A percentile compares a stretch with the other conserved stretches of the same genome.
Evolutionary conservation across 2,113 vertebrate genomes (phyloP).

Genomic region (Balaenoptera acutorostrata): DNA sequence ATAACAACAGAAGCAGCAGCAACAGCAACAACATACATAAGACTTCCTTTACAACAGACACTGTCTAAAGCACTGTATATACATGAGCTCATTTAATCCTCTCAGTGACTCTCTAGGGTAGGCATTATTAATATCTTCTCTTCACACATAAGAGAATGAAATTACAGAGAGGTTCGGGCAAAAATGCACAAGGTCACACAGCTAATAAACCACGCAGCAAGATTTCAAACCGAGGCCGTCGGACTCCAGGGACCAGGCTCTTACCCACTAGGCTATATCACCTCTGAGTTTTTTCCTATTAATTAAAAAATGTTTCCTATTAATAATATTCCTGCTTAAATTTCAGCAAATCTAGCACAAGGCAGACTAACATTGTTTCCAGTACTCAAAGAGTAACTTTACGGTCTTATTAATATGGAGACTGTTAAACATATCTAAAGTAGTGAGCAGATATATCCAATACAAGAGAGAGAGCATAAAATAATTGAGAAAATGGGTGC

Average conservation of each 20-base stretch:
- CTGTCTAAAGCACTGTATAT: neutral
- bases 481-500: neutral
- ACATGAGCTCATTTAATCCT: neutral
- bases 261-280: neutral
- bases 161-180: neutral
- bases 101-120: neutral
- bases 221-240: neutral
- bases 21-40: neutral
- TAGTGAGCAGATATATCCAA: neutral
- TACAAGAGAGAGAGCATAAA: neutral
- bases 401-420: neutral
- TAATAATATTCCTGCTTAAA: neutral
- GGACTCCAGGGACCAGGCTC: neutral
- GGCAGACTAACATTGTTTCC: neutral
- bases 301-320: neutral
- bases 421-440: neutral
- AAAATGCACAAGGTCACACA: neutral
- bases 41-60: neutral
- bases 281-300: neutral
- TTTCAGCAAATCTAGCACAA: neutral
- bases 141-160: slow-evolving; percentile 20
- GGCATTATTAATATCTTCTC: neutral
- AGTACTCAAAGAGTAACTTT: neutral
- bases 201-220: neutral
- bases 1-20: neutral